These are phyloP conservation scores for Meda fulgida DNA, from an alignment of 2,797 vertebrate species.

Conservation along the genomic window DNA sequence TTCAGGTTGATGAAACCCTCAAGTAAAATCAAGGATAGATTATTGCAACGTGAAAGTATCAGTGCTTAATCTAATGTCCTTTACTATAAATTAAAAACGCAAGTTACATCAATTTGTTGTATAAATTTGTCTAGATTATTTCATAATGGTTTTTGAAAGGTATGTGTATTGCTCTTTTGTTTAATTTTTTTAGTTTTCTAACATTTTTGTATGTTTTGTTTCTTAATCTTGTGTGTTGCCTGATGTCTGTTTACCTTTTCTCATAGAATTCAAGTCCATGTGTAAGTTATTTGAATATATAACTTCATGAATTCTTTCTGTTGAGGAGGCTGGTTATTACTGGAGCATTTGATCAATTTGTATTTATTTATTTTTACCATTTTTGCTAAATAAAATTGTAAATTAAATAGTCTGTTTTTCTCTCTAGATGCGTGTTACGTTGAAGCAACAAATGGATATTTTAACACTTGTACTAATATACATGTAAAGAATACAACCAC, in stretches of 20 bases:
- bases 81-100: slow-evolving; percentile 53
- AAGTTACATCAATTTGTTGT: slow-evolving; percentile 40
- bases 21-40: slow-evolving; percentile 28
- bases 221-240: slow-evolving; percentile 71
- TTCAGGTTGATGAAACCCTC: slow-evolving; percentile 38
- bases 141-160: slow-evolving; percentile 64
- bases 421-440: not conserved
- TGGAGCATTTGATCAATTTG: slow-evolving; percentile 90
- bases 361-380: slow-evolving; percentile 94
- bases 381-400: slow-evolving; percentile 90
- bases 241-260: slow-evolving; percentile 74
- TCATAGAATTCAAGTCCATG: slow-evolving; percentile 71
- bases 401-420: slow-evolving; percentile 65
- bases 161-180: slow-evolving; percentile 64
- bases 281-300: slow-evolving; percentile 88
- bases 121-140: slow-evolving; percentile 63
- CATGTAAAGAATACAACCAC: not conserved
- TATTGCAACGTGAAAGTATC: slow-evolving; percentile 19
- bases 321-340: slow-evolving; percentile 75
- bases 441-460: not conserved
- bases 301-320: slow-evolving; percentile 79
- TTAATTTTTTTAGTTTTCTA: slow-evolving; percentile 60
- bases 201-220: slow-evolving; percentile 65
- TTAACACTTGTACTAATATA: not conserved
- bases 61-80: slow-evolving; percentile 38